Base-by-base conservation (phyloP, 2,113 vertebrate genomes). In the Phaetusa simplex region DNA sequence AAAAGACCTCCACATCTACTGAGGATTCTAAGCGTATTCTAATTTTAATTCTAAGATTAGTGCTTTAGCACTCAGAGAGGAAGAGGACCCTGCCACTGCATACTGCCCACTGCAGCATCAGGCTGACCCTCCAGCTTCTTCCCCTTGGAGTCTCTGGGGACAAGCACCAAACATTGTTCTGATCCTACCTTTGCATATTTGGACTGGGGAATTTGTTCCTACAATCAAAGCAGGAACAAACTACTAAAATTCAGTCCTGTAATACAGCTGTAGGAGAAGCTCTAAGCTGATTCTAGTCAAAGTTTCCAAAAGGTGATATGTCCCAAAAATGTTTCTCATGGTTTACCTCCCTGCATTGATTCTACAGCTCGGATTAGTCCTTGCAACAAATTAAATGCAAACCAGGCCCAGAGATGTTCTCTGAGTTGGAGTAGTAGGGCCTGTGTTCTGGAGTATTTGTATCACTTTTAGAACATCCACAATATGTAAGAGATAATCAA, bases 141-240 rank as follows among this genome's bases (percentile, higher is more conserved):
- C 50, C 30, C 12, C 16, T 34, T 32, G 65, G 30, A 0, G 0
- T 67, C 22, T 67, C 52, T 11, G 4, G 8, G 34, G 11, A 21
- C 11, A 61, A 42, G 30, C 22, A 80, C 18, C 36, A 55, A 71
- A 65, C 9, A 43, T 38, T 45, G 59, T 40, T 92, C 38, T 73
- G 16, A 30, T 49, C 20, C 70, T 53, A 23, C 66, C 19, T 65
- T 74, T 42, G 27, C n/a, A 13, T 74, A 74, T 53, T 42, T 90
- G 43, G 34, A 43, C 4, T n/a, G 14, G 10, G 6, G 49, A 90
- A 67, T 30, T 36, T 15, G 20, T 24, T 84, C 40, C 40, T 80
- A 59, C 30, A 38, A 59, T 16, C 38, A 73, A 82, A 69, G 38
- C 3, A 32, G 27, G 47, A 86, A 56, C 5, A 59, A 32, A 52